Conservation (phyloP, 2,113 vertebrate species). For the Pituophis catenifer region DNA sequence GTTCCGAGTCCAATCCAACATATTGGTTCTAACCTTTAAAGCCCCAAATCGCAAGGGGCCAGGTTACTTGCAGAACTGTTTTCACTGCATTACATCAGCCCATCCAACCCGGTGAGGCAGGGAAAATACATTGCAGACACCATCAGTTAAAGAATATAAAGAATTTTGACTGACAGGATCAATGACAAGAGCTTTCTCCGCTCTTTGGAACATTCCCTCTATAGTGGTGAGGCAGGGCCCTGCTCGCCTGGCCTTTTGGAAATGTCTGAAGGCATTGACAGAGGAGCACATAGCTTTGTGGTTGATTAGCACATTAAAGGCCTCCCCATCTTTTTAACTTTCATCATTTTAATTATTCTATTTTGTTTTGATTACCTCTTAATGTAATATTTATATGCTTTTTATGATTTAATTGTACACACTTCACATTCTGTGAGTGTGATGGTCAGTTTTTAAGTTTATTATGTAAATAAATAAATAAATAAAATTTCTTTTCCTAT, state of each 20-base stretch:
- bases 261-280: background rate
- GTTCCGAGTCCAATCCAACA: background rate
- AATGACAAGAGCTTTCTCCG: background rate
- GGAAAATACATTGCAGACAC: background rate
- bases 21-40: background rate
- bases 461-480: background rate
- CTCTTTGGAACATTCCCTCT: background rate
- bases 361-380: background rate
- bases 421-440: background rate
- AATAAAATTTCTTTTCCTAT: background rate
- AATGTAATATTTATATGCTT: background rate
- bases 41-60: background rate
- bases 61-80: background rate
- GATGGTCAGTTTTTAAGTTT: background rate
- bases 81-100: background rate
- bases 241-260: background rate
- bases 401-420: background rate
- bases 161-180: background rate
- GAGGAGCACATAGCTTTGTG: background rate
- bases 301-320: background rate
- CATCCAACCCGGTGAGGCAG: background rate
- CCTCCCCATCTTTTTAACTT: background rate
- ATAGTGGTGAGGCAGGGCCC: no score
- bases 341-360: background rate
- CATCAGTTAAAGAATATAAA: background rate